Base-by-base conservation (phyloP, 2,797 vertebrate genomes). In the Coendou prehensilis region DNA sequence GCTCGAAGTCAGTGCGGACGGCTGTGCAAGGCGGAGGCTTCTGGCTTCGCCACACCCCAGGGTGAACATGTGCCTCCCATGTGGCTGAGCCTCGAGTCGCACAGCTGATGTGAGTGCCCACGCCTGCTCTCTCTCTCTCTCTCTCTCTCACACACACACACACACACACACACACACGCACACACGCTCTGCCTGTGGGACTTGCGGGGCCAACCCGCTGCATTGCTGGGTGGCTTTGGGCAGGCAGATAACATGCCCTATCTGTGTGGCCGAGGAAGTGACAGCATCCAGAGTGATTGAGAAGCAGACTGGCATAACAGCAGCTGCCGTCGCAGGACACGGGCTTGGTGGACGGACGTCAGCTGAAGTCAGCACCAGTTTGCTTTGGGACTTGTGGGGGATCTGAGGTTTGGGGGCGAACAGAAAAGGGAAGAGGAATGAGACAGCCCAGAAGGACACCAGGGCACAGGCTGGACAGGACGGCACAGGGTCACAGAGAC, bases 241-340 rank as follows among this genome's bases (percentile, higher is more conserved):
- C 45, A 26, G 28, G 69, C 87, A 28, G 9, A 23, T 30, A n/a
- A 20, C 73, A n/a, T 11, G 20, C 37, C 37, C 69, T 18, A 6
- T 6, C 45, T 57, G 47, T 76, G 71, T 20, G 47, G 57, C 37
- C 18, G 11, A 79, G 15, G 69, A 33, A 47, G 57, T 11, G 3
- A 11, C 56, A 76, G 45, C 64, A n/a, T n/a, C 64, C 33, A 15
- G 63, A 33, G 61, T 1, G 4, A 33, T 1, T 33, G 30, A 14
- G 63, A 67, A 67, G 63, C 63, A 67, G 63, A 67, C 7, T 18
- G 73, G 11, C 6, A 2, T 7, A 9, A 52, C 22, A 9, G 47
- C 64, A 23, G 50, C 30, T 11, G 30, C 41, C 9, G 0, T 4
- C 4, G 5, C 0, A 15, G 52, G 57, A 76, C 11, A 3, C 15